Conservation (phyloP, 2,113 vertebrate genomes). For the Chrysochloris asiatica region DNA sequence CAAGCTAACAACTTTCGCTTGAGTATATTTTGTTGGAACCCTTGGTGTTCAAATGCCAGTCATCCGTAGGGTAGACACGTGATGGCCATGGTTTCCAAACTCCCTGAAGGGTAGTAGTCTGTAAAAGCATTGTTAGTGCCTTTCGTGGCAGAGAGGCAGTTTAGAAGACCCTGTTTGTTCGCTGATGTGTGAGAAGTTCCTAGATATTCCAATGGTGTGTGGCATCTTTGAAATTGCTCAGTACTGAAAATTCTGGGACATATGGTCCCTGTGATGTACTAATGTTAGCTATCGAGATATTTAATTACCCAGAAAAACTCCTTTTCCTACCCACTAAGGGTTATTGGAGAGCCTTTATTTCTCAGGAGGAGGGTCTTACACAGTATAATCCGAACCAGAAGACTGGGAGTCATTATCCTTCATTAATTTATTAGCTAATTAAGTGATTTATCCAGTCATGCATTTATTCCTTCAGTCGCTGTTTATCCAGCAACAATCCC, state of each 20-base stretch:
- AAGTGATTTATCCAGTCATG: slow-evolving; percentile 45
- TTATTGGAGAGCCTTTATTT: slow-evolving; percentile 41
- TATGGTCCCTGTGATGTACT: slow-evolving; percentile 62
- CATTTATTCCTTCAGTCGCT: neutral
- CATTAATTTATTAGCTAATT: slow-evolving; percentile 57
- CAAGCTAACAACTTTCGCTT: neutral
- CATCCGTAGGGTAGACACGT: neutral
- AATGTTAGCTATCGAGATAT: slow-evolving; percentile 54
- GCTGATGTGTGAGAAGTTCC: slow-evolving; percentile 23
- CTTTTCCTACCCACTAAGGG: slow-evolving; percentile 8
- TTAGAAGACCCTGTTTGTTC: neutral
- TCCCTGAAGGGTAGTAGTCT: neutral
- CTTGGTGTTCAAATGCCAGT: neutral
- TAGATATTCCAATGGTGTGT: neutral
- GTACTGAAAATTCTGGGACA: slow-evolving; percentile 46
- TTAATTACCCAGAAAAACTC: slow-evolving; percentile 67
- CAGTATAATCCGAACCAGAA: slow-evolving; percentile 21
- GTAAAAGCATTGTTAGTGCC: neutral
- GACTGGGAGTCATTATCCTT: slow-evolving; percentile 32
- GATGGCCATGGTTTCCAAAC: neutral
- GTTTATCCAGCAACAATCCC: neutral
- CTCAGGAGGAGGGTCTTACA: slow-evolving; percentile 45
- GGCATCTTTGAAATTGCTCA: slow-evolving; percentile 34
- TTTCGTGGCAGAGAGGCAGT: neutral
- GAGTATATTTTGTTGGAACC: no score